These are phyloP conservation scores for Scortum barcoo DNA, from an alignment of 2,113 vertebrate genomes.

Conservation along the genomic window DNA sequence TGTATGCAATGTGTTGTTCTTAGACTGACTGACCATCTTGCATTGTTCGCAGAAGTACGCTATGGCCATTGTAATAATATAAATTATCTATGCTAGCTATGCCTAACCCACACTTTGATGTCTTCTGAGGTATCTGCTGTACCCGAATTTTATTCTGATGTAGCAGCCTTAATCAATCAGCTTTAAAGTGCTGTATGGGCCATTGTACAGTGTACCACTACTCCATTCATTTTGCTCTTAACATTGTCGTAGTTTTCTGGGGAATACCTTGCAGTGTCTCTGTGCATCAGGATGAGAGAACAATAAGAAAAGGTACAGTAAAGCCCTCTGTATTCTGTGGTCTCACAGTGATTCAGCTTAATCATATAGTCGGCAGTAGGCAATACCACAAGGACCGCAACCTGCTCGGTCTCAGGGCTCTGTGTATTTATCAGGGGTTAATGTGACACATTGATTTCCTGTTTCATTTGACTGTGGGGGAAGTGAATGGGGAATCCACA, in stretches of 20 bases:
- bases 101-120: slow-evolving; percentile 5
- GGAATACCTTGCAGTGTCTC: slow-evolving; percentile 18
- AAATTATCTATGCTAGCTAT: slow-evolving; percentile 25
- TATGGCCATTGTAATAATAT: slow-evolving; percentile 48
- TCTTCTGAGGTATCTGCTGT: slow-evolving; percentile 29
- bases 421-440: slow-evolving; percentile 60
- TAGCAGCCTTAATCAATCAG: slow-evolving; percentile 67
- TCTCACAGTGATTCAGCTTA: slow-evolving; percentile 32
- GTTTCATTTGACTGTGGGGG: slow-evolving; percentile 56
- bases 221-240: slow-evolving; percentile 14
- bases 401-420: slow-evolving; percentile 35
- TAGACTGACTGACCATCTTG: slow-evolving; percentile 26
- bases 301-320: slow-evolving; percentile 18
- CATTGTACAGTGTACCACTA: slow-evolving; percentile 38
- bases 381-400: slow-evolving; percentile 26
- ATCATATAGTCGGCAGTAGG: slow-evolving; percentile 41
- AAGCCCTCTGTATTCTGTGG: slow-evolving; percentile 13
- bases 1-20: background rate
- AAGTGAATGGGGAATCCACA: slow-evolving; percentile 45
- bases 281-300: background rate
- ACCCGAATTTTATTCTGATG: slow-evolving; percentile 44
- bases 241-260: slow-evolving; percentile 23
- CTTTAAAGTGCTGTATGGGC: slow-evolving; percentile 4
- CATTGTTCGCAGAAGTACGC: slow-evolving; percentile 50
- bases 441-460: slow-evolving; percentile 71